Evolutionary conservation across 2,888 invertebrate species (phyloP).

Genomic region (Hirtodrosophila duncani): DNA sequence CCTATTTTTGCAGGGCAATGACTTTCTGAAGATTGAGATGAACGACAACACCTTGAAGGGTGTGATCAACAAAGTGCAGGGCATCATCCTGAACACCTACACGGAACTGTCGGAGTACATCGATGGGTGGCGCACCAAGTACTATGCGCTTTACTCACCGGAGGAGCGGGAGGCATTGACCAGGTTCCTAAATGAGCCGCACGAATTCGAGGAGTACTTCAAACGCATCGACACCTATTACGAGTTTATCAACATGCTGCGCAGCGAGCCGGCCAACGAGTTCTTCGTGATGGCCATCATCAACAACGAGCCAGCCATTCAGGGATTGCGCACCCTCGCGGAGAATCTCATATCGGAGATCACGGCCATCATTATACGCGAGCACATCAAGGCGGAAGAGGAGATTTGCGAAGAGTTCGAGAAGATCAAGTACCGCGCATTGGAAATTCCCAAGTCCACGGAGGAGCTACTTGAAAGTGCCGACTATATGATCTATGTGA

Average conservation of each 20-base stretch:
- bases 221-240: slow-evolving; percentile 82
- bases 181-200: slow-evolving; percentile 79
- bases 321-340: slow-evolving; percentile 81
- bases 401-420: slow-evolving; percentile 86
- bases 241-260: slow-evolving; percentile 81
- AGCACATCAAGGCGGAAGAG: slow-evolving; percentile 83
- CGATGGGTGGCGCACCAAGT: slow-evolving; percentile 80
- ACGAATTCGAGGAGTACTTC: slow-evolving; percentile 81
- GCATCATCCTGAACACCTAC: slow-evolving; percentile 80
- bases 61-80: slow-evolving; percentile 80
- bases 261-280: slow-evolving; percentile 83
- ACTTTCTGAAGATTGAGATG: slow-evolving; percentile 81
- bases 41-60: slow-evolving; percentile 81
- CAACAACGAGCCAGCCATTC: slow-evolving; percentile 82
- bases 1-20: slow-evolving; percentile 51
- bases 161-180: slow-evolving; percentile 79
- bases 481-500: slow-evolving; percentile 88
- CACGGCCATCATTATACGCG: slow-evolving; percentile 82
- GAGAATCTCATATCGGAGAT: slow-evolving; percentile 82
- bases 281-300: slow-evolving; percentile 84
- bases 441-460: slow-evolving; percentile 87
- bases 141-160: slow-evolving; percentile 80
- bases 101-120: slow-evolving; percentile 81
- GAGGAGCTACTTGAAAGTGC: slow-evolving; percentile 90
- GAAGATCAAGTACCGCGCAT: slow-evolving; percentile 83